Base-by-base conservation (phyloP, 92 coral and sea anemone species). In the Diadumene lineata region DNA sequence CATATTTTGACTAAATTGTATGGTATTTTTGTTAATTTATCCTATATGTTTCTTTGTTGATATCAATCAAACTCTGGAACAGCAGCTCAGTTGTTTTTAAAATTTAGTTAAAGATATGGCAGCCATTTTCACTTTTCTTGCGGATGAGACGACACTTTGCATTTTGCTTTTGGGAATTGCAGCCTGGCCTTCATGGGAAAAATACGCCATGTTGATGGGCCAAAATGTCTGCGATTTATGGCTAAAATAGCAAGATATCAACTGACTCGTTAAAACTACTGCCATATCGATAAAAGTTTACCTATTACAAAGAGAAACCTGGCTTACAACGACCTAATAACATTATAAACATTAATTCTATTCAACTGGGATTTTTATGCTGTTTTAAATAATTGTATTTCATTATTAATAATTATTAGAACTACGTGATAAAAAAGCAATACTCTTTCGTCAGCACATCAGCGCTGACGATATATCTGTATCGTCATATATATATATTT, bases 401-500 rank as follows among this genome's bases (percentile, higher is more conserved):
- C 27, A 28, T 62, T 28, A 23, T 11, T 60, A 1, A 60, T 60
- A 60, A n/a, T 58, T 21, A 11, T 58, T 38, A 38, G 6, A 4
- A 38, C 48, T 38, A 38, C 13, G 68, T 62, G 68, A 62, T 62
- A 62, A 7, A 62, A 62, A 62, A 62, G 68, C 68, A 62, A 62
- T 62, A 62, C n/a, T 62, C 31, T 62, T 1, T 28, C 21, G 68
- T 28, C 43, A 28, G 1, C 64, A 58, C 24, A 23, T 53, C 7
- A 8, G 31, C 64, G 64, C 64, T 58, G 17, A 25, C 64, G 61
- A 55, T 55, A 55, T 9, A 55, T 55, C 51, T 44, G n/a, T n/a
- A n/a, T n/a, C n/a, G 48, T 53, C 2, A 9, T 53, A 9, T 53
- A 53, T 53, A 15, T 53, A 53, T 53, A 53, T 23, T 1, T 60